Base-by-base conservation (phyloP, 37 sponge, comb jelly and placozoan species). In the Bolinopsis microptera region DNA sequence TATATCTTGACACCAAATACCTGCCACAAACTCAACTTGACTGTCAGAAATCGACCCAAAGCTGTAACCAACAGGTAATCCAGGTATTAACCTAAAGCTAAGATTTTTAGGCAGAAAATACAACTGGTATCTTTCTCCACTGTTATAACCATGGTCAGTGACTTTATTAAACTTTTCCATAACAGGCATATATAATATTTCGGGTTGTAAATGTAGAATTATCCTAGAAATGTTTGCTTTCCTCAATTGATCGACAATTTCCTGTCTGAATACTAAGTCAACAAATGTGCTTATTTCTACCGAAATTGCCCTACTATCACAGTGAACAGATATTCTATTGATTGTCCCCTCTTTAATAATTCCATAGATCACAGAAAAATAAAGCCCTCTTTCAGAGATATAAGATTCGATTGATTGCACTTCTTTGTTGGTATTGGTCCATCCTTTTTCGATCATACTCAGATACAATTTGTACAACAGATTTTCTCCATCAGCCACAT, bases 341-440 rank as follows among this genome's bases (percentile, higher is more conserved):
- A 70, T 70, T 3, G 3, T 70, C n/a, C 27, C 2, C 27, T 5
- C 5, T 5, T 3, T 3, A 30, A 2, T 25, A 18, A 70, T 70
- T 28, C 74, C 74, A 70, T 70, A 70, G 18, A 70, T 70, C 27
- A 70, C 74, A 70, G 74, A 70, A 30, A 70, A 70, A 24, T 70
- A 70, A 70, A 28, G 23, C 27, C 74, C 74, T 28, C 74, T 70
- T 9, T 70, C 74, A 25, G 74, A 70, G 23, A 25, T 3, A 70
- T 70, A 70, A 23, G 74, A 70, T 70, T 70, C 74, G 27, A 70
- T 18, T 2, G 5, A 28, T 5, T 3, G 27, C 5, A 30, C 18
- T 3, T 70, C 74, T 70, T 70, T 18, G 5, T 70, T 30, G 8
- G 74, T 3, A 18, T 3, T 30, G 5, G 5, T 70, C 74, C 8